Evolutionary conservation across 2,888 invertebrate genomes (phyloP).

Genomic region (Tricholauxania praeusta): DNA sequence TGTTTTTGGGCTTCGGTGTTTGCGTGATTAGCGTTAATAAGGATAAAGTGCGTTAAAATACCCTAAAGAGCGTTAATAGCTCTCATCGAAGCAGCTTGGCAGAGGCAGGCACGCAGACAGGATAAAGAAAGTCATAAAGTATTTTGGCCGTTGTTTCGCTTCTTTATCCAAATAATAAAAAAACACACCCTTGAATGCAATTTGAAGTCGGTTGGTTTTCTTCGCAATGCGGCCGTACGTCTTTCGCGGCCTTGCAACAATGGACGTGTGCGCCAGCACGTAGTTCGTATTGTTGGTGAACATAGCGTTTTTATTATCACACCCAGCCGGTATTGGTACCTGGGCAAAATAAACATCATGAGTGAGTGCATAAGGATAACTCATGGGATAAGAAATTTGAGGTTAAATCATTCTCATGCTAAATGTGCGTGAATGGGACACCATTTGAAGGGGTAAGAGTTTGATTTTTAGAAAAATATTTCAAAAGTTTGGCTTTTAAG

Average conservation of each 20-base stretch:
- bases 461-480: slow-evolving; percentile 2
- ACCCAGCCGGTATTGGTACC: slow-evolving; percentile 19
- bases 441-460: slow-evolving; percentile 6
- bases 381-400: slow-evolving; percentile 15
- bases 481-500: background rate
- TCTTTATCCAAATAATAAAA: background rate
- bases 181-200: slow-evolving; percentile 15
- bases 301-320: slow-evolving; percentile 21
- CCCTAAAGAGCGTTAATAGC: slow-evolving; percentile 59
- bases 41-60: slow-evolving; percentile 53
- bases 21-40: slow-evolving; percentile 63
- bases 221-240: background rate
- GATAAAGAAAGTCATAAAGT: slow-evolving; percentile 27
- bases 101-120: background rate
- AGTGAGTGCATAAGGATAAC: background rate
- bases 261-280: slow-evolving; percentile 29
- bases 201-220: background rate
- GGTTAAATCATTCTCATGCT: background rate
- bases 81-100: slow-evolving; percentile 33
- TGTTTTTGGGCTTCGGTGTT: slow-evolving; percentile 53
- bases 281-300: slow-evolving; percentile 24
- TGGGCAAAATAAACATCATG: slow-evolving; percentile 4
- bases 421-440: background rate
- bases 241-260: slow-evolving; percentile 24
- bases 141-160: background rate